phyloP scores from a whole-genome alignment of 23 tunicate species.

The Ciona savignyi region DNA sequence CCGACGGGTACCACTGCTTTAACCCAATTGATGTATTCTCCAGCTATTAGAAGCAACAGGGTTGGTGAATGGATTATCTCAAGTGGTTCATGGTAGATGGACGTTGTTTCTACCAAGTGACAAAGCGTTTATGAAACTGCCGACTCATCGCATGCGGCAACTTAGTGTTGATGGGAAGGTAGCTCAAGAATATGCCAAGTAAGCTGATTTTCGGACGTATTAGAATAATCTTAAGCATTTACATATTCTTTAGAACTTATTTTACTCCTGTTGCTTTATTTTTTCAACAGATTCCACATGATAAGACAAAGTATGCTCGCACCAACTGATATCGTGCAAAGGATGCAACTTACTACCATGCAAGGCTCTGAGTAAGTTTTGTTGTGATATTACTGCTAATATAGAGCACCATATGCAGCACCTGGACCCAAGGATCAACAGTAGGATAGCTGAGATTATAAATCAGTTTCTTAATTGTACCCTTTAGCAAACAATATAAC shows the following conservation, averaged over 20 bases:
- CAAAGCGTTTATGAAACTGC: constrained; percentile 32
- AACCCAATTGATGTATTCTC: not conserved
- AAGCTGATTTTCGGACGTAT: no score
- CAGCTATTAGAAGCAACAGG: not conserved
- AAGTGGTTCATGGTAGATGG: constrained; percentile 9
- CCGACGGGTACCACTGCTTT: no score
- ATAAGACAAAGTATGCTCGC: constrained; percentile 28
- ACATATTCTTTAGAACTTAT: no score
- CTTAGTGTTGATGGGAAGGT: constrained; percentile 19
- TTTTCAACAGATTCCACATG: constrained; percentile 65
- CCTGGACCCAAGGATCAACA: no score
- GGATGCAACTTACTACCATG: constrained; percentile 30
- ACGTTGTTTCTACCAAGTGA: constrained; percentile 63
- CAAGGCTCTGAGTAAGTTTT: constrained; percentile 80
- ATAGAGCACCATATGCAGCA: no score
- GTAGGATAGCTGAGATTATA: no score
- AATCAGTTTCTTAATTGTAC: no score
- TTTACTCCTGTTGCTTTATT: no score
- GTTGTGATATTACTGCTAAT: no score
- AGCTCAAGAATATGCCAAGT: constrained; percentile 27
- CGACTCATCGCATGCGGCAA: constrained; percentile 38
- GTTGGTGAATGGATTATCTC: not conserved
- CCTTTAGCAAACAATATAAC: no score
- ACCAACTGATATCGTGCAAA: constrained; percentile 13
- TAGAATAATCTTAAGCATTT: no score